Conservation (phyloP, 2,888 invertebrate genomes). For the Drosophila mimica region DNA sequence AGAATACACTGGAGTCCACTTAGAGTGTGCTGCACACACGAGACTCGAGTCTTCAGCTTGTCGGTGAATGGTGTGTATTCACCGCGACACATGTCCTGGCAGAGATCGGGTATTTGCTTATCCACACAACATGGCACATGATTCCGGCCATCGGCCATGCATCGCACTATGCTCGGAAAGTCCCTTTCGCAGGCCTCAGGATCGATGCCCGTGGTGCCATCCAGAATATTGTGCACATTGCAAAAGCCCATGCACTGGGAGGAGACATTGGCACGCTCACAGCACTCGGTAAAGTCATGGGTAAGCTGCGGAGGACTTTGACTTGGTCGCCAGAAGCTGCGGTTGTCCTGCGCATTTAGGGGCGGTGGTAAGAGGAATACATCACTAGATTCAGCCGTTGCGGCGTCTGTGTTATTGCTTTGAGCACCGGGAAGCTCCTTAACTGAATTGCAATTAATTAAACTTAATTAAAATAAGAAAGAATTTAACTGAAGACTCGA, state of each 20-base stretch:
- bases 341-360: slow-evolving; percentile 80
- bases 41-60: slow-evolving; percentile 93
- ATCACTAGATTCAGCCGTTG: slow-evolving; percentile 73
- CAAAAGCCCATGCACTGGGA: slow-evolving; percentile 92
- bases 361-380: slow-evolving; percentile 81
- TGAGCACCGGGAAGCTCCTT: slow-evolving; percentile 59
- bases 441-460: slow-evolving; percentile 53
- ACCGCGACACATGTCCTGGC: slow-evolving; percentile 93
- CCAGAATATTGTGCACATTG: slow-evolving; percentile 90
- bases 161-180: slow-evolving; percentile 91
- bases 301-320: slow-evolving; percentile 84
- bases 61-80: slow-evolving; percentile 94
- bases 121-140: slow-evolving; percentile 94
- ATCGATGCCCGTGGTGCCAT: slow-evolving; percentile 91
- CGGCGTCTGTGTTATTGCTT: slow-evolving; percentile 45
- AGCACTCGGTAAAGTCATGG: slow-evolving; percentile 94
- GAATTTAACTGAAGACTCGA: background rate
- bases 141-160: slow-evolving; percentile 93
- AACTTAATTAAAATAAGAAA: background rate
- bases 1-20: slow-evolving; percentile 93
- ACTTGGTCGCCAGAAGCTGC: slow-evolving; percentile 79
- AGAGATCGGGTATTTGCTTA: slow-evolving; percentile 92
- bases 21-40: slow-evolving; percentile 93
- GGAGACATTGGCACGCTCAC: slow-evolving; percentile 89
- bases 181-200: slow-evolving; percentile 93